Evolutionary conservation across 1,140 invertebrate genomes (phyloP), one percentile per base, ranked within the genome.

Genomic region (Bombyx mori): DNA sequence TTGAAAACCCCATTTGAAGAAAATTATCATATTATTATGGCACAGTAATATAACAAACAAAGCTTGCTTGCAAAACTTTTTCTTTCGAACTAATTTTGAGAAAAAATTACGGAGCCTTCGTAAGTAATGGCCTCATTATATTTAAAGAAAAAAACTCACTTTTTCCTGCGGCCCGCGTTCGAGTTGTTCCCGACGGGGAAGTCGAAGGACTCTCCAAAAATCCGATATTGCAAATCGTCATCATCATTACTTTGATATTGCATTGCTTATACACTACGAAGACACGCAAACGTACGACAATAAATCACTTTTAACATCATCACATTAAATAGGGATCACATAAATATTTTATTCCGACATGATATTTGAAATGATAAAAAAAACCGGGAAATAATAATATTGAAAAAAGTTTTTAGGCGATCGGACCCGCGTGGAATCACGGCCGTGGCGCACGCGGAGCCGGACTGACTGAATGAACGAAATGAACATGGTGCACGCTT

Each of bases 171-270:
- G 60, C 65, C 61, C 61, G 71, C 61, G 51, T 62, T 62, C 47
- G 63, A 69, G 52, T 62, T 71, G 54, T 66, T 79, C 43, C 75
- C 79, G 45, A 61, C 10, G 42, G 75, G 65, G 58, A 85, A 75
- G 56, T 79, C 85, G 71, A 77, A 87, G 75, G 83, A 79, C 68
- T 83, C 79, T 53, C 80, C 82, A 75, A 86, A 86, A 83, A 86
- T 86, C 80, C 80, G 80, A 79, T 85, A 85, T 73, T 86, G 80
- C 52, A 86, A 77, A 57, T 86, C 80, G 63, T 86, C 83, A 53
- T 84, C 82, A 54, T 85, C 82, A 72, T 85, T 84, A 66, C 74
- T 84, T 85, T 81, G 83, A 85, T 72, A 85, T 86, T 86, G 83
- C 83, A 86, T 86, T 68, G 71, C 80, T 85, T 77, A 75, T 3